Evolutionary conservation across 2,797 vertebrate genomes (phyloP), one percentile per base, ranked within the genome.

Genomic region (Labeo calbasu): DNA sequence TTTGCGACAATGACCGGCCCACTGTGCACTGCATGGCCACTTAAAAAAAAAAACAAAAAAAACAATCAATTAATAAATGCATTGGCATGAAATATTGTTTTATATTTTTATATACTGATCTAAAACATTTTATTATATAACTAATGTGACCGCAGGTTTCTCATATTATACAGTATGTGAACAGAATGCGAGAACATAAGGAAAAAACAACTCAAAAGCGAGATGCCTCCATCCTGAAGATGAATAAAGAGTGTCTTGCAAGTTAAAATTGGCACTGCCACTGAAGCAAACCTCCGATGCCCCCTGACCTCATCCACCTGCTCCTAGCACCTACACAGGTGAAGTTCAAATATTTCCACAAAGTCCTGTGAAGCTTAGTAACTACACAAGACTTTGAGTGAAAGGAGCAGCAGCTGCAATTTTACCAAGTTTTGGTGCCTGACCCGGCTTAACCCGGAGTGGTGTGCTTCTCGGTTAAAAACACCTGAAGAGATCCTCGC

Each of bases 351-450:
- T 72, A 32, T 78, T 73, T 79, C 51, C 32, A 25, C 46, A 48
- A 78, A 73, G 46, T 63, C 59, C 43, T 59, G 40, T 55, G 78
- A 59, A 69, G 21, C 12, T n/a, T 66, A 76, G 69, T 43, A 51
- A 43, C 48, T 12, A 68, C 69, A 80, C 61, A 61, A 36, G 61
- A 40, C 43, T 73, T 50, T 40, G 36, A 28, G 73, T 46, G 21
- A 63, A 73, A 76, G 81, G 28, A 70, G 25, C 51, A 59, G 46
- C 71, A 80, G 51, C 55, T 61, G 78, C 65, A 73, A 77, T 76
- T 83, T 83, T 75, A 86, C 72, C 81, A 83, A 75, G 71, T 57
- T 55, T 70, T 73, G 70, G 69, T 53, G 36, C 77, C 46, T 70
- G 68, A 84, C 66, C 69, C 12, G 0, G 13, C 46, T 84, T 80